phyloP scores from a whole-genome alignment of 1,140 invertebrate species.

The Eulimnadia texana region DNA sequence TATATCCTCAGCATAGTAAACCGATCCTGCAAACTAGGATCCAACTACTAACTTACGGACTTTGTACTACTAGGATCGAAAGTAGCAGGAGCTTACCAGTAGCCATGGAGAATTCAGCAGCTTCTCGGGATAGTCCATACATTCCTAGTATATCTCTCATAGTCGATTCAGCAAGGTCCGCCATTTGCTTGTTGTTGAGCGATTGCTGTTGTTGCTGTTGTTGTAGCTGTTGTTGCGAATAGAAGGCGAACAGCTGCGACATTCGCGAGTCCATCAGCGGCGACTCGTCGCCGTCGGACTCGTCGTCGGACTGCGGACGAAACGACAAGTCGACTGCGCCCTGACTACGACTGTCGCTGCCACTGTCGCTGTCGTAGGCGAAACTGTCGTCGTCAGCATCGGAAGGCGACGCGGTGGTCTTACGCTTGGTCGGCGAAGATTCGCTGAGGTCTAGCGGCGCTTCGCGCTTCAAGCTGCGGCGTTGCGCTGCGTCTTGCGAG shows the following conservation, averaged over 20 bases:
- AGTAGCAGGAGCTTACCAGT: not conserved
- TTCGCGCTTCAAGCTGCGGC: not conserved
- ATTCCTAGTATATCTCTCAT: conserved; percentile 58
- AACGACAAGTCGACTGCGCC: not conserved
- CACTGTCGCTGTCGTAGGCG: not conserved
- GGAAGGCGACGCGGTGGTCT: not conserved
- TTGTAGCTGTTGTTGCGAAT: conserved; percentile 28
- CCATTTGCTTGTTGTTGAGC: conserved; percentile 28
- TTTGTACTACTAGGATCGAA: not conserved
- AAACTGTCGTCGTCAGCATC: not conserved
- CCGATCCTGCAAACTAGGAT: too few species aligned
- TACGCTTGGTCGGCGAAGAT: not conserved
- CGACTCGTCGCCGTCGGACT: conserved; percentile 26
- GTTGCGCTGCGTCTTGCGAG: not conserved
- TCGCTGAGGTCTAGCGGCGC: conserved; percentile 8
- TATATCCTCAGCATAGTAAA: too few species aligned
- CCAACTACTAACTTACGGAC: too few species aligned
- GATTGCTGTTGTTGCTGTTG: conserved; percentile 1
- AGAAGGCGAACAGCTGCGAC: conserved; percentile 13
- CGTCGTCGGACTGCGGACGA: conserved; percentile 24
- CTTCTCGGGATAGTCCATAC: conserved; percentile 39
- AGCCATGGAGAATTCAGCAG: conserved; percentile 8
- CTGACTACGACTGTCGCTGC: not conserved
- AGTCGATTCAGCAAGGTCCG: conserved; percentile 55
- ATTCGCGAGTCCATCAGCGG: conserved; percentile 26